phyloP scores from a whole-genome alignment of 2,797 vertebrate genomes.

The Protosalanx chinensis region DNA sequence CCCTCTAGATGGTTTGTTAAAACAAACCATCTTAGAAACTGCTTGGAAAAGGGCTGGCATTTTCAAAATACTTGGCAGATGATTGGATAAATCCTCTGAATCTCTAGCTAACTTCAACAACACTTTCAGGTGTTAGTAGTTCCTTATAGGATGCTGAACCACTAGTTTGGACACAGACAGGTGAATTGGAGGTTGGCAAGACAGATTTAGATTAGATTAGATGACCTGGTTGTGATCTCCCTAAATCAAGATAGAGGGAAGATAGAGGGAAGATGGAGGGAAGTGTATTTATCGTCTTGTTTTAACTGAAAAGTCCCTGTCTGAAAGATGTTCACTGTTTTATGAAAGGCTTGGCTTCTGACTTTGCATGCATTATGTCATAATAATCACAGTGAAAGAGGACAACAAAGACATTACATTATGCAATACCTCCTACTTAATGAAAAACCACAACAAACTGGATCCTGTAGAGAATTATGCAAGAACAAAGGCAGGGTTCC shows the following conservation, averaged over 20 bases:
- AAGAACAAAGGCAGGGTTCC: conserved; percentile 37
- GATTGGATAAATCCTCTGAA: too few species aligned
- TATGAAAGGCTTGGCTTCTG: conserved; percentile 44
- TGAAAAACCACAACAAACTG: conserved; percentile 34
- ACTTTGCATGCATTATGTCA: conserved; percentile 61
- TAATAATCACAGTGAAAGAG: conserved; percentile 44
- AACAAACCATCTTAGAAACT: too few species aligned
- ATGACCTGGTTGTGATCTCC: too few species aligned
- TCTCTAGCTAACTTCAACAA: too few species aligned
- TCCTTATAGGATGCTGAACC: neutral
- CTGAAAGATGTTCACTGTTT: conserved; percentile 37
- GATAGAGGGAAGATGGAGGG: too few species aligned
- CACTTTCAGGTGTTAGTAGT: too few species aligned
- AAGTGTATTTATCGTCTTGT: too few species aligned
- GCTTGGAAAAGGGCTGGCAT: too few species aligned
- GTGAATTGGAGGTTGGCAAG: conserved; percentile 7
- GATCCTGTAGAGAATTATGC: conserved; percentile 40
- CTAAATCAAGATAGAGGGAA: too few species aligned
- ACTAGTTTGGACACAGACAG: neutral
- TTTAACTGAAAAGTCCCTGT: neutral
- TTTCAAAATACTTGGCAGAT: too few species aligned
- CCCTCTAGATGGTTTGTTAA: too few species aligned
- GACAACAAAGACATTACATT: conserved; percentile 29
- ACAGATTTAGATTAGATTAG: too few species aligned
- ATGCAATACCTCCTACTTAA: conserved; percentile 31